Evolutionary conservation across 2,113 vertebrate species (phyloP), one percentile per base, ranked within the genome.

Genomic region (Bubo blakistoni): DNA sequence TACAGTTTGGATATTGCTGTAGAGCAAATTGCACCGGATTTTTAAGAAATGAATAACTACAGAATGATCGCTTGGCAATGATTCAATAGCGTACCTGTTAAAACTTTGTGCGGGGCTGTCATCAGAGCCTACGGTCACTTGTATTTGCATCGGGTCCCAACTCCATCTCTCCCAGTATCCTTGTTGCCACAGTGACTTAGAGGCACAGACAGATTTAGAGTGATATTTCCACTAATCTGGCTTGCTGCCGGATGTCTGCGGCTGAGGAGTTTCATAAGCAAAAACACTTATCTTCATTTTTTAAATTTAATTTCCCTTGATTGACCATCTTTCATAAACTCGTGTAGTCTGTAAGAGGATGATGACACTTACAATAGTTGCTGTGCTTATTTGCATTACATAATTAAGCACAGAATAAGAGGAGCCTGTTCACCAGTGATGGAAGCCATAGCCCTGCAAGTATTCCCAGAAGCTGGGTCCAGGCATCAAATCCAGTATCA

Each of bases 341-440:
- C 1, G 0, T 16, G 54, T 14, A 4, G 57, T 58, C 42, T 1
- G 0, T 34, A 38, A 57, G 46, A 62, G 40, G 47, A 12, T 4
- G 42, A 11, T 9, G 47, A 14, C 54, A 7, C 59, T 40, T 26
- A 38, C 32, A 25, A 6, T 27, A 40, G 10, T 5, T 2, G 12
- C 3, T 16, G 8, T 38, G 49, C 8, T 66, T 61, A 16, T 36
- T 67, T 55, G 34, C 59, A 24, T 58, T 25, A 11, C 3, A 1
- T 5, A 8, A 10, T 51, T n/a, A 10, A 34, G 40, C 54, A 40
- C 15, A 27, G 51, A 34, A 16, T 13, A 32, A 14, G 52, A 46
- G 67, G 25, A 54, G 21, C 34, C 34, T 16, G 34, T 44, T 54
- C 38, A 13, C 11, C 55, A 22, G 0, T 0, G 5, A 4, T 8